Conservation (phyloP, 2,888 invertebrate species). For the Andricus quercusramuli region DNA sequence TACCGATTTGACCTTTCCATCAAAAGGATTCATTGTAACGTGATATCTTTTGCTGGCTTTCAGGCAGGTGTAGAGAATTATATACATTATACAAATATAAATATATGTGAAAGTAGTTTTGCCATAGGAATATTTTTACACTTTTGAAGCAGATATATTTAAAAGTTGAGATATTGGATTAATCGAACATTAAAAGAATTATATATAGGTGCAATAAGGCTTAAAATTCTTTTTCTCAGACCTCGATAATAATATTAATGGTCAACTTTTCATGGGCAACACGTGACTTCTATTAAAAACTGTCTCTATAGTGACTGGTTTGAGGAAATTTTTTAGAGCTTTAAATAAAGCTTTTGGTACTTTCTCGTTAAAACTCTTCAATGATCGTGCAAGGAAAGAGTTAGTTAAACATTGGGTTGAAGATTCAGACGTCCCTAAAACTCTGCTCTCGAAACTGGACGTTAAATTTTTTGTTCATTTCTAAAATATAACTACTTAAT, state of each 20-base stretch:
- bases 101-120: conserved; percentile 13
- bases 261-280: neutral
- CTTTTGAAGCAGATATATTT: neutral
- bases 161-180: neutral
- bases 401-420: neutral
- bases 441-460: no score
- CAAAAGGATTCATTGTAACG: conserved; percentile 11
- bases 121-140: neutral
- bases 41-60: conserved; percentile 11
- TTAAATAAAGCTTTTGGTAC: neutral
- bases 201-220: neutral
- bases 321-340: neutral
- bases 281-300: conserved; percentile 17
- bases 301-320: conserved; percentile 1
- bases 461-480: no score
- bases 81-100: conserved; percentile 4
- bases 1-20: conserved; percentile 31
- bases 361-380: conserved; percentile 19
- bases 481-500: no score
- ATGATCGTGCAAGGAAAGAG: conserved; percentile 19
- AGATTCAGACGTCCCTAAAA: neutral
- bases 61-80: neutral
- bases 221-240: neutral
- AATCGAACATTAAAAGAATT: neutral
- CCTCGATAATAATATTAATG: neutral